Conservation (phyloP, 2,113 vertebrate species). For the Tauraco erythrolophus region DNA sequence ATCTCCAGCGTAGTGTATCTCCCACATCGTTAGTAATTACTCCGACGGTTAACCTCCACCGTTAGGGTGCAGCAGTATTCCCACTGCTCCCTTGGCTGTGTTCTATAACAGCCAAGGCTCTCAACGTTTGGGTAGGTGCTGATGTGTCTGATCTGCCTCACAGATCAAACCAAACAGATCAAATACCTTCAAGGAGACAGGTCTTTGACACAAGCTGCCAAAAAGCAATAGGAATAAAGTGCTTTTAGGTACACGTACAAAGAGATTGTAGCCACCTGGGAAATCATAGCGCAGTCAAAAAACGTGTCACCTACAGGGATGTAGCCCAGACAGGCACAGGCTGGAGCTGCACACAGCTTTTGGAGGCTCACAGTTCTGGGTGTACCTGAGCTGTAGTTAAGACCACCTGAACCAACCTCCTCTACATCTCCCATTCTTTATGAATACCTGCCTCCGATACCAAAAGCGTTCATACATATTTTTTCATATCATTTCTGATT, state of each 20-base stretch:
- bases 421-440: not conserved
- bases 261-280: not conserved
- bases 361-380: not conserved
- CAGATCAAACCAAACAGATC: not conserved
- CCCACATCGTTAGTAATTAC: not conserved
- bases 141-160: not conserved
- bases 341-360: not conserved
- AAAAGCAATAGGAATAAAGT: not conserved
- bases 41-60: not conserved
- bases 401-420: not conserved
- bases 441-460: not conserved
- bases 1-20: not conserved
- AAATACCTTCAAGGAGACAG: not conserved
- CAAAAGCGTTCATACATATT: not conserved
- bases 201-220: not conserved
- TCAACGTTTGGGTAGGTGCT: not conserved
- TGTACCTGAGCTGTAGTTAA: not conserved
- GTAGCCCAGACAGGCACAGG: not conserved
- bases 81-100: not conserved
- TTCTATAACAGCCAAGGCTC: not conserved
- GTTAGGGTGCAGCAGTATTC: not conserved
- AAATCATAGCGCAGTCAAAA: fast-evolving
- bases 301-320: not conserved
- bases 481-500: not conserved
- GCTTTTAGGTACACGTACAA: not conserved